phyloP scores from a whole-genome alignment of 1,140 invertebrate genomes.

The Platyscapa corneri region DNA sequence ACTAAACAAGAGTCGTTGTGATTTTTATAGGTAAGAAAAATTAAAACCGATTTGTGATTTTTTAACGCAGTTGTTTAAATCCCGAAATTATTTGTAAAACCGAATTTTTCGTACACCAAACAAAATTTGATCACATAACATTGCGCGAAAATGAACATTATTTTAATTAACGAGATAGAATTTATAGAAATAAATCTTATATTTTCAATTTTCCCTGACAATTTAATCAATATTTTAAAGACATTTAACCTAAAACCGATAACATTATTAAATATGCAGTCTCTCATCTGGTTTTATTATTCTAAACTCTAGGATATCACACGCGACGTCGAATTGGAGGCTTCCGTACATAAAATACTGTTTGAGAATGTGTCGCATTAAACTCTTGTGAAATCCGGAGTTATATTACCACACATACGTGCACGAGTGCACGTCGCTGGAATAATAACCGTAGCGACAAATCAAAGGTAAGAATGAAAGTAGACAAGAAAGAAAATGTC shows the following conservation, averaged over 20 bases:
- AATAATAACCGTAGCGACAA: slow-evolving; percentile 15
- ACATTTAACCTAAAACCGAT: too few relatives aligned
- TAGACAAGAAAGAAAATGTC: neutral
- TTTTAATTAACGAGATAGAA: too few relatives aligned
- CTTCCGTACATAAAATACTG: neutral
- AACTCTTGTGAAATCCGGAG: neutral
- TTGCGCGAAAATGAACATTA: too few relatives aligned
- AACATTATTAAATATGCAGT: too few relatives aligned
- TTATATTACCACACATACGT: neutral
- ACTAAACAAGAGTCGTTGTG: neutral
- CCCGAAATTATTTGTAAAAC: too few relatives aligned
- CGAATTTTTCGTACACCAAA: too few relatives aligned
- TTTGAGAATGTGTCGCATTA: neutral
- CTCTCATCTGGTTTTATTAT: neutral
- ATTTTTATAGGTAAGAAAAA: neutral
- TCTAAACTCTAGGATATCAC: neutral
- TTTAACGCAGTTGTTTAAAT: too few relatives aligned
- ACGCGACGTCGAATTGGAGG: neutral
- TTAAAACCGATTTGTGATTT: too few relatives aligned
- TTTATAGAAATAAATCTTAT: too few relatives aligned
- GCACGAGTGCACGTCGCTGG: neutral
- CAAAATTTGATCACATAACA: too few relatives aligned
- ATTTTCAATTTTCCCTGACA: too few relatives aligned
- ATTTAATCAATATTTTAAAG: too few relatives aligned
- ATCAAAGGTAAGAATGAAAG: slow-evolving; percentile 16